A percentile compares a stretch with the other conserved stretches of the same genome.
These are phyloP conservation scores for Chromobotia macracanthus DNA, from an alignment of 2,797 vertebrate genomes.

Conservation along the genomic window DNA sequence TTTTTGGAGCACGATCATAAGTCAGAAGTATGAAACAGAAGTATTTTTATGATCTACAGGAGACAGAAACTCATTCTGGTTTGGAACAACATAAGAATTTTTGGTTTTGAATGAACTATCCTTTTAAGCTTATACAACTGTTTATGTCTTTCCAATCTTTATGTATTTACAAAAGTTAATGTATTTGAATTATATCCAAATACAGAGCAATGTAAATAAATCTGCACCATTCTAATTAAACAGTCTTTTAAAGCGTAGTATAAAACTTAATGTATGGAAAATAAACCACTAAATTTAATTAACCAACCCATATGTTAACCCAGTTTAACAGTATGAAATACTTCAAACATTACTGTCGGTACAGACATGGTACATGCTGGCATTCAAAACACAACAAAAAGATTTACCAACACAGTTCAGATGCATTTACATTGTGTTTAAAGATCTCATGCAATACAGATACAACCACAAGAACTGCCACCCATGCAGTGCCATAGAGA, in stretches of 20 bases:
- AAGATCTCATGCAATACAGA: constrained; percentile 34
- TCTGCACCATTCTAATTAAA: background rate
- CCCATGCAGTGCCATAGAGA: background rate
- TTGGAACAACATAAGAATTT: no score
- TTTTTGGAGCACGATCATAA: no score
- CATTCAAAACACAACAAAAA: constrained; percentile 12
- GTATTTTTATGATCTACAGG: no score
- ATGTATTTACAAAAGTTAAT: background rate
- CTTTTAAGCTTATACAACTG: background rate
- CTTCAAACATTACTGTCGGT: background rate
- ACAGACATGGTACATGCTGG: background rate
- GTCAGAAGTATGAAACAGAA: no score
- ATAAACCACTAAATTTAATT: constrained; percentile 1
- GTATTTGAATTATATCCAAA: constrained; percentile 28
- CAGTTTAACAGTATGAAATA: constrained; percentile 4
- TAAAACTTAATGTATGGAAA: constrained; percentile 6
- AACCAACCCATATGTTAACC: background rate
- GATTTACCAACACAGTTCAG: background rate
- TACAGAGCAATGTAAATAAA: background rate
- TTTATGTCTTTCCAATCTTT: background rate
- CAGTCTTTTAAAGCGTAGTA: background rate
- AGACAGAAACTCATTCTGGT: no score
- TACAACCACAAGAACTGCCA: constrained; percentile 10
- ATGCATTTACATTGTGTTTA: background rate
- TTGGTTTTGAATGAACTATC: background rate